Evolutionary conservation across 2,797 vertebrate genomes (phyloP).

Genomic region (Coendou prehensilis): DNA sequence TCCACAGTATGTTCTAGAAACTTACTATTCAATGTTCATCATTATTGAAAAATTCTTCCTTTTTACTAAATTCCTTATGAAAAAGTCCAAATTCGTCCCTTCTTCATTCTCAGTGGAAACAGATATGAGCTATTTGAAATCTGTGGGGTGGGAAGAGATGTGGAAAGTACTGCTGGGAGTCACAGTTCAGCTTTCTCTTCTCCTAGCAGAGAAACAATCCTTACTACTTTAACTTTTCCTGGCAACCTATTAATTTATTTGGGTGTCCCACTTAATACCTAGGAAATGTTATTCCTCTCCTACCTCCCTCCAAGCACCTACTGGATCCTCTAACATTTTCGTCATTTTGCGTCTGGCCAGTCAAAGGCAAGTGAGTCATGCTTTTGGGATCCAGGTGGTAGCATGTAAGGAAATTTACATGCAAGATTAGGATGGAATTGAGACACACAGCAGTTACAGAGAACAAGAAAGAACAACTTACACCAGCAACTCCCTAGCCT

Average conservation of each 20-base stretch:
- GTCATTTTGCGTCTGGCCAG: constrained; percentile 15
- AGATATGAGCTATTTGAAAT: not conserved
- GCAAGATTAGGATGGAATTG: constrained; percentile 50
- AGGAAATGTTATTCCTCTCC: not conserved
- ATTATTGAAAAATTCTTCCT: constrained; percentile 19
- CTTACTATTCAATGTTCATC: not conserved
- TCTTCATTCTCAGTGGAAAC: constrained; percentile 23
- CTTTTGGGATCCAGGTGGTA: not conserved
- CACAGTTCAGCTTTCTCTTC: not conserved
- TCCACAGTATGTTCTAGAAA: constrained; percentile 31
- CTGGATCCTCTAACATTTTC: not conserved
- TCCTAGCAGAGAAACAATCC: not conserved
- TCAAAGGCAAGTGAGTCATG: constrained; percentile 54
- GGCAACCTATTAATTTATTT: constrained; percentile 28
- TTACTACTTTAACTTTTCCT: not conserved
- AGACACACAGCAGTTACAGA: not conserved
- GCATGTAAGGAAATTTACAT: not conserved
- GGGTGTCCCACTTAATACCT: not conserved
- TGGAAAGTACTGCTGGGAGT: not conserved
- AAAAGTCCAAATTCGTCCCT: constrained; percentile 30
- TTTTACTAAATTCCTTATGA: not conserved
- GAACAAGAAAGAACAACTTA: not conserved
- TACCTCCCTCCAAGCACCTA: not conserved
- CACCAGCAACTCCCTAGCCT: not conserved
- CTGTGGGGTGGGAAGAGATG: not conserved